Evolutionary conservation across 2,888 invertebrate genomes (phyloP).

Genomic region (Nemapogon koenigi): DNA sequence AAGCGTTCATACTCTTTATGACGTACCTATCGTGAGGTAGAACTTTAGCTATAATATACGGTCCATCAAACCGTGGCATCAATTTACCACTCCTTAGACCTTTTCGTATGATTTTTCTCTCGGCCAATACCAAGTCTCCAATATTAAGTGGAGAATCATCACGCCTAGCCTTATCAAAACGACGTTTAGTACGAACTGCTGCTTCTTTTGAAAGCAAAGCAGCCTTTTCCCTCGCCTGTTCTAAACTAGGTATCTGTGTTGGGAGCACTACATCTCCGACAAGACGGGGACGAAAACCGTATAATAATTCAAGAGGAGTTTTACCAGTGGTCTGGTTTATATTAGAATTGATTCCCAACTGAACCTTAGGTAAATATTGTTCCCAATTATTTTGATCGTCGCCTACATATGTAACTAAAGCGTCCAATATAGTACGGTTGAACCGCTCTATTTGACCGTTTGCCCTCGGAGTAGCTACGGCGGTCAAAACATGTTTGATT

Average conservation of each 20-base stretch:
- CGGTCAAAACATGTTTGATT: conserved; percentile 11
- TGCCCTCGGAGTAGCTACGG: conserved; percentile 10
- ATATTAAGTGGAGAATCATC: neutral
- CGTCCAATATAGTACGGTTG: conserved; percentile 6
- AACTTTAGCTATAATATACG: neutral
- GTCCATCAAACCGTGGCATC: neutral
- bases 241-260: neutral
- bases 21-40: conserved; percentile 2
- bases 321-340: conserved; percentile 4
- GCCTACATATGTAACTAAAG: conserved; percentile 7
- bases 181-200: neutral
- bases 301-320: conserved; percentile 1
- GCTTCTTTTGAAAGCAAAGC: neutral
- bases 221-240: neutral
- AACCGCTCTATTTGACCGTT: too few relatives aligned
- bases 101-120: neutral
- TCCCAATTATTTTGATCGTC: conserved; percentile 8
- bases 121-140: conserved; percentile 3
- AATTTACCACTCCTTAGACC: conserved; percentile 4
- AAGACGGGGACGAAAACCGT: neutral
- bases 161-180: neutral
- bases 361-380: conserved; percentile 4
- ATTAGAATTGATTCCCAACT: neutral
- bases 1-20: neutral
- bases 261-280: conserved; percentile 1